Conservation (phyloP, 2,797 vertebrate genomes). For the Botia almorhae region DNA sequence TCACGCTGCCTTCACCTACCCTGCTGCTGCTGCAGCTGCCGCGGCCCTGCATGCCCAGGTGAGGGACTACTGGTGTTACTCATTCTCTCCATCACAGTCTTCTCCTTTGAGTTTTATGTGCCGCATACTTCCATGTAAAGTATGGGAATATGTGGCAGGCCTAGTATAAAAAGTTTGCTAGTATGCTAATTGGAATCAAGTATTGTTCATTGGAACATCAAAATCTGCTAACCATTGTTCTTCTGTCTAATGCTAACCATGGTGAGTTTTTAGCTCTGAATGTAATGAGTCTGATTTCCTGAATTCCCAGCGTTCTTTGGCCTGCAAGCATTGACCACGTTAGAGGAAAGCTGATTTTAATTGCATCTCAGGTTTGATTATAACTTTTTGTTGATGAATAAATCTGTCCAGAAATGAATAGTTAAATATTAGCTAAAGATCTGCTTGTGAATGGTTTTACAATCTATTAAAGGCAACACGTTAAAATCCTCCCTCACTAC, state of each 20-base stretch:
- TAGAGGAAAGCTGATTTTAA: conserved; percentile 61
- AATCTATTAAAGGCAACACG: conserved; percentile 34
- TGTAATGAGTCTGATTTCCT: conserved; percentile 20
- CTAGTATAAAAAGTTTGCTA: no score
- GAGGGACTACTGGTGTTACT: conserved; percentile 77
- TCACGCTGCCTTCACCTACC: conserved; percentile 94
- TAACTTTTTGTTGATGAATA: conserved; percentile 42
- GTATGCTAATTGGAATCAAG: no score
- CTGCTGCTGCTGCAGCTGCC: conserved; percentile 85
- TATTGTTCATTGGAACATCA: no score
- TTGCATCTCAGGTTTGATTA: conserved; percentile 56
- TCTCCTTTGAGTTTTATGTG: no score
- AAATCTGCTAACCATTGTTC: no score
- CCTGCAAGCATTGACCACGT: conserved; percentile 49
- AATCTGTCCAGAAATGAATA: conserved; percentile 18
- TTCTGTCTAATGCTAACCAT: no score
- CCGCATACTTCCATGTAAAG: no score
- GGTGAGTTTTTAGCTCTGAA: background rate
- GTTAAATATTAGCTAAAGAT: conserved; percentile 53
- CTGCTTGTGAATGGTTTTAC: conserved; percentile 33
- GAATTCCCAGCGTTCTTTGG: conserved; percentile 36
- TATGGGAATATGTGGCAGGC: no score
- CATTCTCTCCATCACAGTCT: conserved; percentile 42
- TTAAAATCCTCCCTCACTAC: background rate
- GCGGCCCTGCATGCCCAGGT: conserved; percentile 97